These are phyloP conservation scores for Paramuricea clavata DNA, from an alignment of 92 coral and sea anemone species.

Conservation along the genomic window DNA sequence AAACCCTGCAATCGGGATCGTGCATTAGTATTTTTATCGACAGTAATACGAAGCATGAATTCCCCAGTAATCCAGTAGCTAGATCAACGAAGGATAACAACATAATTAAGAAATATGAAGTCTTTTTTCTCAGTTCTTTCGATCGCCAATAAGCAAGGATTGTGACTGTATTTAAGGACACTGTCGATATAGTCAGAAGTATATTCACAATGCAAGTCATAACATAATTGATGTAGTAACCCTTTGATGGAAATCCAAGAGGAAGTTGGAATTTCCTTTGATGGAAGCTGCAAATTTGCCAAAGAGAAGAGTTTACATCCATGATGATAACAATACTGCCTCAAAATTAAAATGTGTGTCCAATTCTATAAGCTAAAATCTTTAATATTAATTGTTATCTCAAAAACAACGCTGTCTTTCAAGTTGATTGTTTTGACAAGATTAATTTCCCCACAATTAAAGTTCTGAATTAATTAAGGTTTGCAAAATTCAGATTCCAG, in stretches of 20 bases:
- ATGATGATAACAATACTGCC: neutral
- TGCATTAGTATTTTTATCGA: neutral
- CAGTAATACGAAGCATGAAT: neutral
- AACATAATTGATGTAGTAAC: slow-evolving; percentile 19
- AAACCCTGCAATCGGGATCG: neutral
- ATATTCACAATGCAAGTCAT: neutral
- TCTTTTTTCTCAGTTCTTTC: neutral
- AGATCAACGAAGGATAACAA: slow-evolving; percentile 9
- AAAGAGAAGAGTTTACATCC: neutral
- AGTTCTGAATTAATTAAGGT: too few relatives aligned
- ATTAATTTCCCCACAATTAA: too few relatives aligned
- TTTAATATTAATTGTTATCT: too few relatives aligned
- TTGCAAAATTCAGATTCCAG: too few relatives aligned
- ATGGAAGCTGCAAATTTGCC: neutral
- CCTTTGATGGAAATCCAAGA: slow-evolving; percentile 17
- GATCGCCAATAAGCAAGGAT: slow-evolving; percentile 22
- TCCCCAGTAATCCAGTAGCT: slow-evolving; percentile 10
- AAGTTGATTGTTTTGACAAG: too few relatives aligned
- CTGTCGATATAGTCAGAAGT: neutral
- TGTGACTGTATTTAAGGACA: neutral
- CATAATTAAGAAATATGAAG: slow-evolving; percentile 17
- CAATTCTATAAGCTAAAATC: too few relatives aligned
- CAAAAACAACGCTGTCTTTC: too few relatives aligned
- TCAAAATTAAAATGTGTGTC: too few relatives aligned
- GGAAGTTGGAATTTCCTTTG: neutral